Base-by-base conservation (phyloP, 1,140 invertebrate genomes). In the Vanessa atalanta region DNA sequence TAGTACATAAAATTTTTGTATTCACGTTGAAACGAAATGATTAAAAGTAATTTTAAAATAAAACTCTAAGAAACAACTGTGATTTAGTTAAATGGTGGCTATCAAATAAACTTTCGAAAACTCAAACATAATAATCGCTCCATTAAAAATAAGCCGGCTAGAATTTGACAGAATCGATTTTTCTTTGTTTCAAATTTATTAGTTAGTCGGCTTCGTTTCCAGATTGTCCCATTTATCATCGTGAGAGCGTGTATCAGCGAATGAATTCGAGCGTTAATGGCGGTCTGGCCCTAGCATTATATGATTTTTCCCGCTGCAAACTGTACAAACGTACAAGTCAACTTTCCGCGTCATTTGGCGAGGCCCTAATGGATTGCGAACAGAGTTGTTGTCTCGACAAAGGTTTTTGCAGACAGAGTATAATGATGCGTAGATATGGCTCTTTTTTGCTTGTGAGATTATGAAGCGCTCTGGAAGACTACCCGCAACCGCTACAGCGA, bases 341-440 rank as follows among this genome's bases (percentile, higher is more conserved):
- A 88, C 84, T 90, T 90, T 88, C 84, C 86, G 86, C 85, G 75
- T 92, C 88, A 92, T 92, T 92, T 89, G 82, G 82, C 80, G 72
- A 79, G 74, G 73, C 77, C 83, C 78, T 92, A 92, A 90, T 92
- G 88, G 88, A 92, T 89, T 89, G 83, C 83, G 83, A 85, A 79
- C 77, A 75, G 81, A 80, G 81, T 77, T 84, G 85, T 88, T 90
- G 86, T 89, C 85, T 88, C 84, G 75, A 85, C 83, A 87, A 86
- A 83, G 81, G 80, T 81, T 83, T 86, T 86, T 84, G 78, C 76
- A 80, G 78, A 80, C 82, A 80, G 78, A 84, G 83, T 86, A 88
- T 85, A 89, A 88, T 89, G 85, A 85, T 80, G 81, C 79, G 78
- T 83, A 83, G 81, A 84, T 86, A 82, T 76, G 73, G 78, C 74